Evolutionary conservation across 2,113 vertebrate species (phyloP), one percentile per base, ranked within the genome.

Genomic region (Oxyruncus cristatus): DNA sequence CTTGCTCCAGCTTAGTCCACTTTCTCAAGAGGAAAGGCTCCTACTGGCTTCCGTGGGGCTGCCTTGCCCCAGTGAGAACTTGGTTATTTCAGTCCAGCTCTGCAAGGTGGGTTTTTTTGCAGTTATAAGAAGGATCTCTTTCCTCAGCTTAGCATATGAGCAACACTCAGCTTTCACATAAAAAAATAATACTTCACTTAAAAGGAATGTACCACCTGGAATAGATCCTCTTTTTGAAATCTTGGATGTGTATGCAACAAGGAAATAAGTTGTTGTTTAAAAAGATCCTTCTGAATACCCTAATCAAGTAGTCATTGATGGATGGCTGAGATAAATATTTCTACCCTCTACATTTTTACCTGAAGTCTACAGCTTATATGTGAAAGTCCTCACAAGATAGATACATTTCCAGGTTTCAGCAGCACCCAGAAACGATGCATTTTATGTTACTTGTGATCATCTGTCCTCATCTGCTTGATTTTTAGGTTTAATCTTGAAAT

Each of bases 261-360:
- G 72, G 33, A 80, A 63, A 80, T 56, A 80, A 41, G 24, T 8
- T 65, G 5, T 15, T 88, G 47, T 84, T 94, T 86, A 62, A 68
- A 71, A 88, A 83, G 63, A 26, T 52, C 23, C 30, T 89, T 91
- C 86, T 95, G 73, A 97, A 93, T 89, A 95, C 66, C 65, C 93
- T 92, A 90, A 96, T 93, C 90, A 97, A 97, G 91, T 21, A 50
- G 19, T 11, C 75, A 95, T 89, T 97, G 91, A 95, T 65, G 79
- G 80, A 93, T 81, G 68, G 37, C 30, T 66, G 44, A 93, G 67
- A 66, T 41, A 94, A 89, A 71, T 63, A 94, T 66, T 80, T 85
- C 50, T 59, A 23, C 35, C 21, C 11, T 74, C 44, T 58, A 33
- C 7, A 22, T 46, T 73, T 94, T 80, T 58, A 79, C 30, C 19